Evolutionary conservation across 2,797 vertebrate species (phyloP).

Genomic region (Rhincodon typus): DNA sequence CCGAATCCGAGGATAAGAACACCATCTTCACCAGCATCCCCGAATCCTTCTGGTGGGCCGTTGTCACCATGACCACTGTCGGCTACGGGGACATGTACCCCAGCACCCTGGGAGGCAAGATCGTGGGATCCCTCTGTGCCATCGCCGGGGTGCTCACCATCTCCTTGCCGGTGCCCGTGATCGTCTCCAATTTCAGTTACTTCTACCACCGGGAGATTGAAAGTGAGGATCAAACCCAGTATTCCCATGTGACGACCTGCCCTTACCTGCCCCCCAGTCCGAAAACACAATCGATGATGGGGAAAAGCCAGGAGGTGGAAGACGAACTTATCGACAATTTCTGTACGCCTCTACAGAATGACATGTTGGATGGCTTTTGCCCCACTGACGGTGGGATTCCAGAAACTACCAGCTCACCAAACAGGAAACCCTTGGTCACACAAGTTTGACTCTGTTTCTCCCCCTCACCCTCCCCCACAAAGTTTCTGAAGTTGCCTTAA

Average conservation of each 20-base stretch:
- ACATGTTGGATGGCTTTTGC: slow-evolving; percentile 58
- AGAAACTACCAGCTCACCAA: slow-evolving; percentile 44
- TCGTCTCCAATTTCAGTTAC: slow-evolving; percentile 92
- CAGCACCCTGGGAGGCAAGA: slow-evolving; percentile 75
- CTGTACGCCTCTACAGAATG: slow-evolving; percentile 54
- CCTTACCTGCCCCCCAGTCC: slow-evolving; percentile 56
- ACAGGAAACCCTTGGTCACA: slow-evolving; percentile 61
- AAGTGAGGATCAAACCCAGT: slow-evolving; percentile 64
- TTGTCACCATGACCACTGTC: slow-evolving; percentile 90
- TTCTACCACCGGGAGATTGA: slow-evolving; percentile 83
- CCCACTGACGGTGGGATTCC: slow-evolving; percentile 46
- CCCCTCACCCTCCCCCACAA: no score
- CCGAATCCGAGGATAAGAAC: slow-evolving; percentile 70
- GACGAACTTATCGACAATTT: slow-evolving; percentile 43
- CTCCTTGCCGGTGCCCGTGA: slow-evolving; percentile 83
- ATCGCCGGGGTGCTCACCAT: slow-evolving; percentile 89
- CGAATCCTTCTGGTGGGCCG: slow-evolving; percentile 90
- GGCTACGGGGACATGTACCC: slow-evolving; percentile 92
- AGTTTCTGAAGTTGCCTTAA: neutral
- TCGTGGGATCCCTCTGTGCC: slow-evolving; percentile 88
- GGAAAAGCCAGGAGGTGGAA: slow-evolving; percentile 37
- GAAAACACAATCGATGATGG: slow-evolving; percentile 41
- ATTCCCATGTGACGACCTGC: slow-evolving; percentile 63
- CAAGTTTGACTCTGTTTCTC: slow-evolving; percentile 59
- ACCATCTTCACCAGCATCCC: slow-evolving; percentile 87